Evolutionary conservation across 2,797 vertebrate genomes (phyloP).

Genomic region (Zenarchopterus dispar): DNA sequence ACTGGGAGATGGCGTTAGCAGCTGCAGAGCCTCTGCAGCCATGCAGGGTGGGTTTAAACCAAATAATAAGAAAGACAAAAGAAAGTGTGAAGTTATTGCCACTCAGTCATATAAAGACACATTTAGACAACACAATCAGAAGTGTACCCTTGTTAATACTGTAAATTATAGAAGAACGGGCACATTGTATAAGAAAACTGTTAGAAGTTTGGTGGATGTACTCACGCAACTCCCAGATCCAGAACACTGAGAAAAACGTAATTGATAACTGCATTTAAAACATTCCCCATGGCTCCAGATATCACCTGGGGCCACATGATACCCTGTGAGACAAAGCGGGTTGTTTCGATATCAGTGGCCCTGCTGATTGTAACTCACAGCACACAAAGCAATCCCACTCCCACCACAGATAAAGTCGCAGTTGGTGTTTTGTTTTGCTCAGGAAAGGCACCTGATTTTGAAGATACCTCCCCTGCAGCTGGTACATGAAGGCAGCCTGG

Average conservation of each 20-base stretch:
- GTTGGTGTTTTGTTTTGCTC: background rate
- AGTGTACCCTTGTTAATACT: too few relatives aligned
- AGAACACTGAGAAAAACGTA: slow-evolving; percentile 85
- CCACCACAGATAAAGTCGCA: too few relatives aligned
- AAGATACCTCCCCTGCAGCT: slow-evolving; percentile 76
- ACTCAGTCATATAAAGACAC: too few relatives aligned
- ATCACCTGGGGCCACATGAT: slow-evolving; percentile 82
- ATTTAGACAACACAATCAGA: too few relatives aligned
- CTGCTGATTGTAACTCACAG: too few relatives aligned
- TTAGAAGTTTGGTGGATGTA: slow-evolving; percentile 26
- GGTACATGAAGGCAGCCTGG: slow-evolving; percentile 82
- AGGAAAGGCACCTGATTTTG: slow-evolving; percentile 80
- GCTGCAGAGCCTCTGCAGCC: slow-evolving; percentile 87
- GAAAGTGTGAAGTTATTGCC: background rate
- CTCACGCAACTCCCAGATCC: slow-evolving; percentile 89
- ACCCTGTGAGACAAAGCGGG: slow-evolving; percentile 45
- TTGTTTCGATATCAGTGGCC: slow-evolving; percentile 5
- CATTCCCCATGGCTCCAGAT: slow-evolving; percentile 82
- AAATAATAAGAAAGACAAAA: slow-evolving; percentile 5
- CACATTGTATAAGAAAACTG: too few relatives aligned
- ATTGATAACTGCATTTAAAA: slow-evolving; percentile 86
- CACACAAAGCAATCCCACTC: too few relatives aligned
- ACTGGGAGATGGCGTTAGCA: slow-evolving; percentile 89
- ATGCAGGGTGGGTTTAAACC: background rate
- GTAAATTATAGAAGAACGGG: too few relatives aligned